A percentile compares a stretch with the other conserved stretches of the same genome.
These are phyloP conservation scores for Meta bourneti DNA, from an alignment of 2,888 invertebrate species.

Conservation along the genomic window DNA sequence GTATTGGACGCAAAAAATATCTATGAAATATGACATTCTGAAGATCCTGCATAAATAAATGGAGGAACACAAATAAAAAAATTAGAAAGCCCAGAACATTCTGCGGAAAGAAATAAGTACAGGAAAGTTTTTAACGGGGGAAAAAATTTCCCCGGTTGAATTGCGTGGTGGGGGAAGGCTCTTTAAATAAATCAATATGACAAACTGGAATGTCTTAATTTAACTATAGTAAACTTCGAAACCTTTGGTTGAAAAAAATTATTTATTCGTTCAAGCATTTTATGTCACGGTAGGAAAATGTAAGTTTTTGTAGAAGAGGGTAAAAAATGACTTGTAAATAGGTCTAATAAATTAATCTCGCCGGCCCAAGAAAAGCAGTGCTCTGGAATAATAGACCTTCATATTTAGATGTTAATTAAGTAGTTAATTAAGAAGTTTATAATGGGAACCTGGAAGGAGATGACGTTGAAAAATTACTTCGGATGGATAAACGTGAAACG, in stretches of 20 bases:
- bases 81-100: constrained; percentile 1
- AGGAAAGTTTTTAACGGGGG: constrained; percentile 7
- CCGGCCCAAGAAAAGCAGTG: too few species aligned
- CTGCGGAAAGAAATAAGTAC: constrained; percentile 25
- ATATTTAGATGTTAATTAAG: too few species aligned
- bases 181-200: constrained; percentile 66
- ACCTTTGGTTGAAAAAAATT: not conserved
- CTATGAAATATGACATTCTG: constrained; percentile 47
- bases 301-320: too few species aligned
- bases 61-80: constrained; percentile 31
- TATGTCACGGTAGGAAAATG: not conserved
- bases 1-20: constrained; percentile 26
- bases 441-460: too few species aligned
- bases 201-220: constrained; percentile 66
- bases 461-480: too few species aligned
- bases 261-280: constrained; percentile 38
- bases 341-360: too few species aligned
- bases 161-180: constrained; percentile 6
- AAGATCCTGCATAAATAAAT: constrained; percentile 28
- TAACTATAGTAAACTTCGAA: constrained; percentile 60
- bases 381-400: too few species aligned
- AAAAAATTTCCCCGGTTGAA: constrained; percentile 4
- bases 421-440: too few species aligned
- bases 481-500: too few species aligned
- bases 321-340: too few species aligned